phyloP scores from a whole-genome alignment of 2,888 invertebrate species.

The Dynastes maya region DNA sequence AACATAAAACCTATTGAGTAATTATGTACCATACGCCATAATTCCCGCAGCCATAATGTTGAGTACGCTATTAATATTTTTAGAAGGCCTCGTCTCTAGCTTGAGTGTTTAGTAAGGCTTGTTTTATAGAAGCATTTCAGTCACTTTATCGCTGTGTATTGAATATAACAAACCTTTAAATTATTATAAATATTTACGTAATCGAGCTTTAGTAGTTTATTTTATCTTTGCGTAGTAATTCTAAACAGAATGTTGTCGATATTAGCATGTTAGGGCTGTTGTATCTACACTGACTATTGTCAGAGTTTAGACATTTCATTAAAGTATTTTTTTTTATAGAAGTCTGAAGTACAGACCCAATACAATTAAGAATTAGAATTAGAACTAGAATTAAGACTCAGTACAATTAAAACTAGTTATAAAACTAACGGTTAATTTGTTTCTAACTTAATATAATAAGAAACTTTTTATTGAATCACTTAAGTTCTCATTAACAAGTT shows the following conservation, averaged over 20 bases:
- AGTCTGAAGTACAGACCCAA: too few relatives aligned
- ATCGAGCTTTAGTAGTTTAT: slow-evolving; percentile 25
- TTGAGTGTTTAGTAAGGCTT: background rate
- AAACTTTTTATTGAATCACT: too few relatives aligned
- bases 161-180: slow-evolving; percentile 16
- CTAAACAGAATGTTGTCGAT: slow-evolving; percentile 15
- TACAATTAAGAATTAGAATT: too few relatives aligned
- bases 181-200: slow-evolving; percentile 39
- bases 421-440: too few relatives aligned
- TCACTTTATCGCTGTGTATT: slow-evolving; percentile 15
- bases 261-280: background rate
- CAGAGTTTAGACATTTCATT: too few relatives aligned
- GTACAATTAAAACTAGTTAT: too few relatives aligned
- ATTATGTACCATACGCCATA: background rate
- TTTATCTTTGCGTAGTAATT: slow-evolving; percentile 26
- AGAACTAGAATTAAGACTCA: too few relatives aligned
- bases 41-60: background rate
- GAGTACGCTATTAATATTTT: slow-evolving; percentile 7
- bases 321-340: too few relatives aligned
- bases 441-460: too few relatives aligned
- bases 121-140: slow-evolving; percentile 26
- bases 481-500: too few relatives aligned
- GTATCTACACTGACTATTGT: background rate
- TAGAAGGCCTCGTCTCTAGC: background rate
- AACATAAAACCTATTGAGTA: too few relatives aligned